Evolutionary conservation across 2,797 vertebrate species (phyloP), one percentile per base, ranked within the genome.

Genomic region (Simalia tracyae): DNA sequence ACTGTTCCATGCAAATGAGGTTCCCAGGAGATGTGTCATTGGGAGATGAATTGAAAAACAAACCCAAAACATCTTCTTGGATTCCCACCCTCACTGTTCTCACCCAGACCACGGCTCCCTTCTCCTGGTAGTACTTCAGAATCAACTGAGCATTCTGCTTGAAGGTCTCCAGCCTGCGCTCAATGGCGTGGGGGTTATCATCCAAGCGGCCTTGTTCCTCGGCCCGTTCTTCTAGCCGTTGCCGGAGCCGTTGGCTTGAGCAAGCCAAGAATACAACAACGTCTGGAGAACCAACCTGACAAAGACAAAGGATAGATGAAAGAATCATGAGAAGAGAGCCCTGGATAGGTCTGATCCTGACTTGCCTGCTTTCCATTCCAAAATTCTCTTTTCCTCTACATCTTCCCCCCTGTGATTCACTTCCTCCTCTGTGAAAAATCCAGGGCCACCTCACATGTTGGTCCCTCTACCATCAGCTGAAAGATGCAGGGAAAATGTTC

Each of bases 121-220:
- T 96, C 88, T 97, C 97, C 89, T 97, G 97, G 93, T 97, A 97
- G 93, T 97, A 97, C 92, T 97, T 97, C 92, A 96, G 96, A 50
- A 97, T 97, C 90, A 97, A 94, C 4, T 94, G 94, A 76, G 97
- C 95, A 89, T 97, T 97, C 91, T 96, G 97, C 92, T 97, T 97
- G 92, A 98, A 97, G 1, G 96, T 97, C 85, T 97, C 97, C 68
- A 97, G 94, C 72, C 96, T 92, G 88, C 96, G 96, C 90, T 96
- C 96, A 11, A 97, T 96, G 93, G 97, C 97, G 0, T 96, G 97
- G 90, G 96, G 56, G 15, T 97, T 97, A 93, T 97, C 97, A 46
- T 97, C 97, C 0, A 96, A 96, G 1, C 96, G 96, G 11, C 97
- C 97, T 50, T 97, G 97, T 92, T 97, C 96, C 28, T 93, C 92